Percentiles rank a stretch among this genome's conserved stretches.
phyloP scores from a whole-genome alignment of 2,888 invertebrate genomes.

The Molorchus minor region DNA sequence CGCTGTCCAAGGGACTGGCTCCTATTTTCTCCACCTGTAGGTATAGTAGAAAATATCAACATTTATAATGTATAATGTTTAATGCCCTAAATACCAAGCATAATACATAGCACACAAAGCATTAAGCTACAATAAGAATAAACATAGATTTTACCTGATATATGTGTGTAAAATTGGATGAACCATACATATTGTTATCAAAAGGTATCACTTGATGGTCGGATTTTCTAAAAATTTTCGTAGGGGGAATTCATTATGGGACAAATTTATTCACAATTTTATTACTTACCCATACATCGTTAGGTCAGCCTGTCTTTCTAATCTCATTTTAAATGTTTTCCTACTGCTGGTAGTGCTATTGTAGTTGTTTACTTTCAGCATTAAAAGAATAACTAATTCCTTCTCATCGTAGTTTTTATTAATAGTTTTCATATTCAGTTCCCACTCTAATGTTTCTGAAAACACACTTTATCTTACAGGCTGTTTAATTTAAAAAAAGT shows the following conservation, averaged over 20 bases:
- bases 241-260: neutral
- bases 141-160: slow-evolving; percentile 31
- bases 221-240: slow-evolving; percentile 55
- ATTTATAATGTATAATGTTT: neutral
- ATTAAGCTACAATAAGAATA: neutral
- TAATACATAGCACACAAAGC: neutral
- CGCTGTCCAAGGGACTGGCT: slow-evolving; percentile 58
- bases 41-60: neutral
- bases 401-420: slow-evolving; percentile 42
- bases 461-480: slow-evolving; percentile 23
- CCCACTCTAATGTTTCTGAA: slow-evolving; percentile 48
- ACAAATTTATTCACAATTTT: neutral
- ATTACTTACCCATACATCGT: slow-evolving; percentile 60
- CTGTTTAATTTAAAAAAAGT: too few relatives aligned
- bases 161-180: slow-evolving; percentile 36
- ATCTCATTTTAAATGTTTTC: slow-evolving; percentile 48
- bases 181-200: slow-evolving; percentile 38
- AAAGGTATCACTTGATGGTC: slow-evolving; percentile 56
- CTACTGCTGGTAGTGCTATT: slow-evolving; percentile 51
- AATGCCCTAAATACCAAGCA: too few relatives aligned
- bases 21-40: slow-evolving; percentile 56
- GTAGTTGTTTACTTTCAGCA: slow-evolving; percentile 57
- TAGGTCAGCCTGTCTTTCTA: slow-evolving; percentile 57
- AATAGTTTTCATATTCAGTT: slow-evolving; percentile 53
- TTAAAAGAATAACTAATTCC: slow-evolving; percentile 48